These are phyloP conservation scores for Neoitamus cyanurus DNA, from an alignment of 2,888 invertebrate species.

Conservation along the genomic window DNA sequence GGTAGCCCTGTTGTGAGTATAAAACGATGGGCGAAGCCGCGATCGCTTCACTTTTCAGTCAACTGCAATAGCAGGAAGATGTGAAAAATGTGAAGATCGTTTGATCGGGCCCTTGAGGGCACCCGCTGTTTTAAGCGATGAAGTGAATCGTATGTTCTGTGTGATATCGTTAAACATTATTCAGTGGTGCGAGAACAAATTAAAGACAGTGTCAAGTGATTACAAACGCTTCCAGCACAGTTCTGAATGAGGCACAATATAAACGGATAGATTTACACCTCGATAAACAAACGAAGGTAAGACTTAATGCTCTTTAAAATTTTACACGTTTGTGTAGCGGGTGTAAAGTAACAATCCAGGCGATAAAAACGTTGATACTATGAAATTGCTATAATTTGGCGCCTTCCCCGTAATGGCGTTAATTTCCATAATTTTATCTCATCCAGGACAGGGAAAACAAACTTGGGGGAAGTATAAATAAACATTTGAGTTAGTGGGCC, in stretches of 20 bases:
- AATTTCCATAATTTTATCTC: background rate
- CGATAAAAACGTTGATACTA: background rate
- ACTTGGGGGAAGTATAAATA: background rate
- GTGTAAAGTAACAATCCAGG: background rate
- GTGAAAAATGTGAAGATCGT: background rate
- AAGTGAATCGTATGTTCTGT: background rate
- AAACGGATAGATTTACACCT: background rate
- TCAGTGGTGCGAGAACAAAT: background rate
- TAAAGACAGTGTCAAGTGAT: background rate
- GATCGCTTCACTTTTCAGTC: conserved; percentile 1
- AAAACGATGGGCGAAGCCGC: background rate
- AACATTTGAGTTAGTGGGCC: conserved; percentile 1
- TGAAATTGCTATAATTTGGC: background rate
- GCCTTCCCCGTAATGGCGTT: background rate
- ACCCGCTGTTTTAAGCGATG: background rate
- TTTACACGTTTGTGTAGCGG: background rate
- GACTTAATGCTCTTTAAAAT: background rate
- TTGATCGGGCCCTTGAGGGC: background rate
- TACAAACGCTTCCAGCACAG: background rate
- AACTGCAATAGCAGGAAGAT: background rate
- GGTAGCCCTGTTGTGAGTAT: background rate
- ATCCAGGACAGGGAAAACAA: background rate
- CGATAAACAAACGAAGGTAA: background rate
- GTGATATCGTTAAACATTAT: background rate
- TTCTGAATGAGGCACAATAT: background rate